Base-by-base conservation (phyloP, 2,113 vertebrate genomes). In the Ahaetulla prasina region DNA sequence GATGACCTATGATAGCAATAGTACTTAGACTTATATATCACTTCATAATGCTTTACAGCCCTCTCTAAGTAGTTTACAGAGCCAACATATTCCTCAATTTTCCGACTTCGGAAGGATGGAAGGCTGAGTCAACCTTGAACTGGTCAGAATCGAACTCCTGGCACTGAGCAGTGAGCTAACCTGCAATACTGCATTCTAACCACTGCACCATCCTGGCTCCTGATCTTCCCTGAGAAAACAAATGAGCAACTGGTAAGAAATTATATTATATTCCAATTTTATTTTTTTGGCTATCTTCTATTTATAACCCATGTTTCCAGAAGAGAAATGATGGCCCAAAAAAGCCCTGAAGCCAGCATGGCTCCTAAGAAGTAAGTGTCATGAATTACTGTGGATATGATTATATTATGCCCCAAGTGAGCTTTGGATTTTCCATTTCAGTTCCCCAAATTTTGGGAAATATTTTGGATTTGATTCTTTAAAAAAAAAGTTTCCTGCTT, bases 321-420 rank as follows among this genome's bases (percentile, higher is more conserved):
- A 85, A 98, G 95, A 55, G 98, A 97, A 8, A 98, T 52, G 49
- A 98, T 95, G 1, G 96, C 96, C 10, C 98, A 99, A 92, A 98
- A 96, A 92, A 99, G 96, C 0, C 97, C 98, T 0, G 98, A 98
- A 60, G 98, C 96, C 93, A 99, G 94, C 93, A 97, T 94, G 92
- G 60, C 16, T 80, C 35, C 16, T 8, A 80, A 16, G 68, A 39
- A 80, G 68, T 20, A 80, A 35, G n/a, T 63, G 7, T 39, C 16
- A 80, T 39, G 68, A 80, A 39, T 80, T 80, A 80, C 35, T 1
- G 1, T 39, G 16, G 68, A 16, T 35, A 80, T 0, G 16, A 80
- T 80, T 39, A 80, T 80, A 20, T 80, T 39, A 80, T 80, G 16
- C 68, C n/a, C 68, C n/a, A 80, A 39, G 68, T 80, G 68, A 80